These are phyloP conservation scores for Tragelaphus scriptus DNA, from an alignment of 2,113 vertebrate genomes.

Conservation along the genomic window DNA sequence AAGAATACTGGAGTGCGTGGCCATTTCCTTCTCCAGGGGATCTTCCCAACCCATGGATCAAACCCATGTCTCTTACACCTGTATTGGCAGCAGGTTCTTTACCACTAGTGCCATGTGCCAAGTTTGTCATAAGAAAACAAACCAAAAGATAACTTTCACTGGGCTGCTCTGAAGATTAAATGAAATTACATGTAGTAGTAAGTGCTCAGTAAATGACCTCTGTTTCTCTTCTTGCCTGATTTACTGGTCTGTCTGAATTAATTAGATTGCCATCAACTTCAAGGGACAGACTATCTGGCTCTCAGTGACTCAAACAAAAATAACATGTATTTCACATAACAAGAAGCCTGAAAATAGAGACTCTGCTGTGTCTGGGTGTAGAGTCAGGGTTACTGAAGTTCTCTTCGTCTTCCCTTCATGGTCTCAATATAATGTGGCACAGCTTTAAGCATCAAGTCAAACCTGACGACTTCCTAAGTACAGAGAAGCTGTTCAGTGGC, in stretches of 20 bases:
- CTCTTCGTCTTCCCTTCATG: neutral
- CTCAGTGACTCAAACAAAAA: neutral
- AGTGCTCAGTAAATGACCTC: neutral
- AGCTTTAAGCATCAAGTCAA: neutral
- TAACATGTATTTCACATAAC: neutral
- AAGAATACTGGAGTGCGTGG: neutral
- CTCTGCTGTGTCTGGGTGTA: neutral
- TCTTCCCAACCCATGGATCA: neutral
- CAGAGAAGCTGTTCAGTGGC: neutral
- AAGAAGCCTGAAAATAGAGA: neutral
- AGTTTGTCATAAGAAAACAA: constrained; percentile 16
- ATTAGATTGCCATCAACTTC: neutral
- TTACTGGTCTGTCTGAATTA: neutral
- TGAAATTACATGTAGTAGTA: neutral
- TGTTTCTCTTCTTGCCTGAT: neutral
- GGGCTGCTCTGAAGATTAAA: neutral
- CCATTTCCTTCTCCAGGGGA: neutral
- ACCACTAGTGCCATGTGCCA: neutral
- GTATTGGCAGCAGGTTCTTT: neutral
- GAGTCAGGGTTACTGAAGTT: neutral
- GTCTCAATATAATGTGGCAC: neutral
- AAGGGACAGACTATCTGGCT: constrained; percentile 21
- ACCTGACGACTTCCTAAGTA: neutral
- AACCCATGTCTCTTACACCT: neutral
- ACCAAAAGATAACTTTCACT: constrained; percentile 2